phyloP scores from a whole-genome alignment of 2,888 invertebrate genomes.

The Odiellus spinosus region DNA sequence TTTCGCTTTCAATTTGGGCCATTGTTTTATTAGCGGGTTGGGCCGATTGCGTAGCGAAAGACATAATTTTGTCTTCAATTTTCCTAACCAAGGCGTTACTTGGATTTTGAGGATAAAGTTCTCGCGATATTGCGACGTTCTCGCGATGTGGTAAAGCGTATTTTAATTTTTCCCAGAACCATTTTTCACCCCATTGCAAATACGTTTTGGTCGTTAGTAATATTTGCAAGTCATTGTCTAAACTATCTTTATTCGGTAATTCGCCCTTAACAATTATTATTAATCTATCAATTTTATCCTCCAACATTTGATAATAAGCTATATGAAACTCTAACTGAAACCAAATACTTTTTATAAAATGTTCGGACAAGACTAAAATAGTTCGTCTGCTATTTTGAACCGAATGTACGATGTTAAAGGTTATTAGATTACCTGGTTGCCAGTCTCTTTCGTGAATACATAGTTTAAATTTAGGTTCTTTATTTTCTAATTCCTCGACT shows the following conservation, averaged over 20 bases:
- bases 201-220: slow-evolving; percentile 22
- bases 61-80: too few relatives aligned
- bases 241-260: slow-evolving; percentile 21
- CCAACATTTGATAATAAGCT: slow-evolving; percentile 23
- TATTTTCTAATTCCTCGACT: slow-evolving; percentile 19
- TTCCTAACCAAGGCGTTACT: too few relatives aligned
- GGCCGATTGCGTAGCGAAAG: too few relatives aligned
- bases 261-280: slow-evolving; percentile 23
- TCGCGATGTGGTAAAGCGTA: slow-evolving; percentile 22
- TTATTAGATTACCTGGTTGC: slow-evolving; percentile 22
- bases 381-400: slow-evolving; percentile 22
- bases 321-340: slow-evolving; percentile 23
- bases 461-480: slow-evolving; percentile 14
- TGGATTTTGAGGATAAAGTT: too few relatives aligned
- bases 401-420: slow-evolving; percentile 22
- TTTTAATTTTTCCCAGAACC: slow-evolving; percentile 23
- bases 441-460: slow-evolving; percentile 24
- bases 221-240: slow-evolving; percentile 21
- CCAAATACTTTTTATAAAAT: slow-evolving; percentile 22
- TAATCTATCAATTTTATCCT: slow-evolving; percentile 22
- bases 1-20: too few relatives aligned
- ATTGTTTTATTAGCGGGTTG: too few relatives aligned
- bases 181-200: slow-evolving; percentile 22
- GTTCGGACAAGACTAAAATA: slow-evolving; percentile 21
- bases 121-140: too few relatives aligned